Conservation (phyloP, 2,888 invertebrate species). For the Drosophila rellima region DNA sequence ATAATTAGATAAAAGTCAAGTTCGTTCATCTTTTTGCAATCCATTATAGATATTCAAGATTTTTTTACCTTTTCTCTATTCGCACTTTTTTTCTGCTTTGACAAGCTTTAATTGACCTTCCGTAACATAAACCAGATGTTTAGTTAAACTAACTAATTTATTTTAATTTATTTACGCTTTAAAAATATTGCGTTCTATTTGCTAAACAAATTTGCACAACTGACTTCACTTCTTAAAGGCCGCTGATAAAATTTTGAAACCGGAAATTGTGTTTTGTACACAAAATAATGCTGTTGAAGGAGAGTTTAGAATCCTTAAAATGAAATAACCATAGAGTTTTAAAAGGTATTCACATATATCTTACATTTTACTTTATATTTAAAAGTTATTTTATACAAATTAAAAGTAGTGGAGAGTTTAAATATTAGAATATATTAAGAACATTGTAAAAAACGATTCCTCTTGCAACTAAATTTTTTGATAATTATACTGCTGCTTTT, state of each 20-base stretch:
- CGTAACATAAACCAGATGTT: slow-evolving; percentile 19
- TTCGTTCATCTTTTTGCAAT: slow-evolving; percentile 18
- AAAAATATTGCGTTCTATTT: slow-evolving; percentile 12
- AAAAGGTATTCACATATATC: neutral
- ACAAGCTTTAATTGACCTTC: slow-evolving; percentile 38
- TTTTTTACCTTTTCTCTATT: slow-evolving; percentile 12
- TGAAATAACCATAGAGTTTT: neutral
- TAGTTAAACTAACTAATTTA: slow-evolving; percentile 26
- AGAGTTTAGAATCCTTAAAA: neutral
- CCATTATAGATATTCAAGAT: slow-evolving; percentile 34
- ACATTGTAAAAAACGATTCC: no score
- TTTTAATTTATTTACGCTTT: slow-evolving; percentile 39
- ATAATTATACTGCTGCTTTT: neutral
- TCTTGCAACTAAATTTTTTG: neutral
- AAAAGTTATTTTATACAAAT: no score
- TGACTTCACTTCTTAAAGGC: slow-evolving; percentile 18
- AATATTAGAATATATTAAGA: no score
- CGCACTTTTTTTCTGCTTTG: slow-evolving; percentile 1
- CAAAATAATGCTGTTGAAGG: neutral
- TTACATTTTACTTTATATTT: no score
- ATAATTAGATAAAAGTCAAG: slow-evolving; percentile 55
- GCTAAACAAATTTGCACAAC: slow-evolving; percentile 32
- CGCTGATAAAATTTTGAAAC: neutral
- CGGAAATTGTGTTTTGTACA: slow-evolving; percentile 19
- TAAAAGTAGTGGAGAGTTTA: no score